Evolutionary conservation across 1,140 invertebrate genomes (phyloP), one percentile per base, ranked within the genome.

Genomic region (Brevipalpus yothersi): DNA sequence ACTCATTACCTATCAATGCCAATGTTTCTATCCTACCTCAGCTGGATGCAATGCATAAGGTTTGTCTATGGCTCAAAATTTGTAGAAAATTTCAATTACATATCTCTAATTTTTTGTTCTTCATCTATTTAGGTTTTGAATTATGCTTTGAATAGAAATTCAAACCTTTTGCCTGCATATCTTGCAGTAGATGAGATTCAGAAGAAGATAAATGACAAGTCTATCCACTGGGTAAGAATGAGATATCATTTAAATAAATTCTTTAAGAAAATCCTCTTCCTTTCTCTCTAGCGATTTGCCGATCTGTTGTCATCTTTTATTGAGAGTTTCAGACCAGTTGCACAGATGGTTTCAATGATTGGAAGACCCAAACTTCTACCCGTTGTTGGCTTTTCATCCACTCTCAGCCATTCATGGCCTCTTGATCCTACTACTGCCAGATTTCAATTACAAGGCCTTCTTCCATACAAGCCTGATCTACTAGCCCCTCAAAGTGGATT

Each of bases 181-280:
- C 86, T 96, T 63, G 85, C 94, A 62, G 82, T 92, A 0, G 93
- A 90, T 72, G 90, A 95, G 74, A 82, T 96, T 65, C 80, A 85
- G 58, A 87, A 94, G 73, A 66, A 65, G 51, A 43, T 62, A 40
- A 61, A 56, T 61, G 61, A 56, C 42, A 78, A 77, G 59, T 86
- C 82, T 78, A 87, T 87, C 41, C 89, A 94, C 72, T 94, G 90
- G 89, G 83, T 86, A 78, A 75, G 71, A 62, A 39, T 7, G 17
- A 39, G 13, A 23, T 47, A 31, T 5, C 31, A 31, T 31, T 2
- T 3, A 31, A 5, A 31, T 31, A 3, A 60, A 13, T 23, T 23
- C 21, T 41, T 43, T 43, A 17, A 17, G 31, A 58, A 41, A 58
- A 41, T 59, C 53, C 58, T 59, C n/a, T 17, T 19, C 8, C 1